phyloP scores from a whole-genome alignment of 2,797 vertebrate genomes.

The Cyclura pinguis region DNA sequence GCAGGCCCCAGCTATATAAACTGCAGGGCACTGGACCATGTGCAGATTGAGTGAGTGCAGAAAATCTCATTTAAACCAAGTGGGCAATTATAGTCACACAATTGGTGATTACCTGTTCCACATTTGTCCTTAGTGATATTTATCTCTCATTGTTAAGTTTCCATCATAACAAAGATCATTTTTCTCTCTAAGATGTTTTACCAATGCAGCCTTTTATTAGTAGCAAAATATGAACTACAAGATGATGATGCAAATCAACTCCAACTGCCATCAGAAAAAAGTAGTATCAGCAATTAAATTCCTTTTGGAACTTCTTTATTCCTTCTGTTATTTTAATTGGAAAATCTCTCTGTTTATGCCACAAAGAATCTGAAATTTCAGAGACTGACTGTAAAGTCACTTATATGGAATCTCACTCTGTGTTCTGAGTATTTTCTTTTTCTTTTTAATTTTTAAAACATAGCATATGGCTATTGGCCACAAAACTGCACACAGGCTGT shows the following conservation, averaged over 20 bases:
- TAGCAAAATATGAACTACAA: background rate
- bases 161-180: slow-evolving; percentile 2
- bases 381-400: background rate
- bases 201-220: slow-evolving; percentile 11
- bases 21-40: background rate
- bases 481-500: background rate
- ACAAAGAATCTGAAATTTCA: background rate
- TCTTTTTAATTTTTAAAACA: background rate
- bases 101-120: slow-evolving; percentile 53
- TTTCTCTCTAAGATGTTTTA: background rate
- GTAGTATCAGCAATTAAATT: background rate
- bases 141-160: slow-evolving; percentile 34
- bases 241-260: background rate
- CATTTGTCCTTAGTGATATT: slow-evolving; percentile 38
- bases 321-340: slow-evolving; percentile 29
- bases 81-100: slow-evolving; percentile 63
- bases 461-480: background rate
- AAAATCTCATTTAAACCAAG: slow-evolving; percentile 71
- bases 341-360: background rate
- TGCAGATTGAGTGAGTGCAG: slow-evolving; percentile 38
- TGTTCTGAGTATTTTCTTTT: too few relatives aligned
- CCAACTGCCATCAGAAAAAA: background rate
- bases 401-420: background rate
- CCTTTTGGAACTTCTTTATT: slow-evolving; percentile 10
- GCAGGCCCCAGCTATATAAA: slow-evolving; percentile 1